Conservation (phyloP, 1,140 invertebrate genomes). For the Drosophila hydei region DNA sequence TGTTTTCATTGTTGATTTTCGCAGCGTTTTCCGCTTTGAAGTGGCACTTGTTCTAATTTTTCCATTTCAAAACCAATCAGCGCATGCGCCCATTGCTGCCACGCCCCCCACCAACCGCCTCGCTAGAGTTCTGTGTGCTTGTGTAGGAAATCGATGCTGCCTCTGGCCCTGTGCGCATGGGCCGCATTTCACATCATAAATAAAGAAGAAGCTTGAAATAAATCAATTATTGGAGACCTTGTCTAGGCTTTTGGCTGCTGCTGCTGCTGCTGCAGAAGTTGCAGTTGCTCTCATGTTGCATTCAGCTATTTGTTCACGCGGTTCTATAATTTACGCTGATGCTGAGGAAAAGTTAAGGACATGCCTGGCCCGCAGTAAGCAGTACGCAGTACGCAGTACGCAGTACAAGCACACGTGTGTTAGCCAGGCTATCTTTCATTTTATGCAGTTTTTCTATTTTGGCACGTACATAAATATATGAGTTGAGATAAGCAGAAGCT, state of each 20-base stretch:
- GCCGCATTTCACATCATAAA: slow-evolving; percentile 63
- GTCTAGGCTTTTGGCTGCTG: slow-evolving; percentile 41
- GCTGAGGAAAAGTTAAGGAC: slow-evolving; percentile 67
- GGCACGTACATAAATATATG: slow-evolving; percentile 80
- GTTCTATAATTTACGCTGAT: slow-evolving; percentile 70
- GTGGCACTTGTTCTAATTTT: slow-evolving; percentile 80
- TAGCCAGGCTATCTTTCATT: slow-evolving; percentile 37
- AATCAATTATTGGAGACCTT: slow-evolving; percentile 67
- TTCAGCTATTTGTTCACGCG: slow-evolving; percentile 59
- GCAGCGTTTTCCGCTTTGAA: slow-evolving; percentile 41
- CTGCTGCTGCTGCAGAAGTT: slow-evolving; percentile 66
- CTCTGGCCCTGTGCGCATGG: slow-evolving; percentile 3
- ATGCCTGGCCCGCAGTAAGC: slow-evolving; percentile 57
- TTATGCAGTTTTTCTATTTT: slow-evolving; percentile 35
- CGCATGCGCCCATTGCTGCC: slow-evolving; percentile 11
- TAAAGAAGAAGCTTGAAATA: slow-evolving; percentile 59
- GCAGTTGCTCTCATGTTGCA: neutral
- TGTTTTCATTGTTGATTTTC: slow-evolving; percentile 80
- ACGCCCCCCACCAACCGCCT: neutral
- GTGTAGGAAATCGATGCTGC: slow-evolving; percentile 44
- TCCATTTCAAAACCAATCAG: slow-evolving; percentile 76
- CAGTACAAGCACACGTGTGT: slow-evolving; percentile 72
- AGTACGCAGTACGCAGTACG: slow-evolving; percentile 61
- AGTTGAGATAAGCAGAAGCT: slow-evolving; percentile 66
- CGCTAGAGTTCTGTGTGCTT: neutral